phyloP scores from a whole-genome alignment of 1,140 invertebrate species.

The Chrysoperla carnea region DNA sequence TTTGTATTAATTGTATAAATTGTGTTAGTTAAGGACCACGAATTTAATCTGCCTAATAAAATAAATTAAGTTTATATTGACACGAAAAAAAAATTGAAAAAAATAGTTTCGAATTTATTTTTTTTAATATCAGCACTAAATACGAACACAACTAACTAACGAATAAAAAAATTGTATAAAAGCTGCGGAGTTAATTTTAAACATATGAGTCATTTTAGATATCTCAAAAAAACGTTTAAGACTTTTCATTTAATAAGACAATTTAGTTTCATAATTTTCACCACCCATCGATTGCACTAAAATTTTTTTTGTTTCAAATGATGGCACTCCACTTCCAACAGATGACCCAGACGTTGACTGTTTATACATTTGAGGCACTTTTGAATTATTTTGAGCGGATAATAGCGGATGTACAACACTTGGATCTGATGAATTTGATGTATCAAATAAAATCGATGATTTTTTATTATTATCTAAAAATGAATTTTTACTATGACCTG shows the following conservation, averaged over 20 bases:
- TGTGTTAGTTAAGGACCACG: no score
- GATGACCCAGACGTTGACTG: background rate
- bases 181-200: no score
- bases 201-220: constrained; percentile 27
- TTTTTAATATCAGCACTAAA: no score
- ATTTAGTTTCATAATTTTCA: background rate
- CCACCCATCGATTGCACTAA: background rate
- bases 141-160: no score
- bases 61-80: no score
- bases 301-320: background rate
- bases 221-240: constrained; percentile 25
- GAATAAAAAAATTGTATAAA: no score
- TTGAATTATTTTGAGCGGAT: background rate
- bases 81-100: no score
- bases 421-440: background rate
- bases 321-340: background rate
- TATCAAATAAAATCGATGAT: background rate
- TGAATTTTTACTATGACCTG: background rate
- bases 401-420: background rate
- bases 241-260: background rate
- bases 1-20: no score
- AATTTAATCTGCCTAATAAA: no score
- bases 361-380: background rate
- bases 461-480: background rate
- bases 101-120: no score